Percentiles rank a stretch among this genome's conserved stretches.
Conservation (phyloP, 2,113 vertebrate species). For the Lepus americanus region DNA sequence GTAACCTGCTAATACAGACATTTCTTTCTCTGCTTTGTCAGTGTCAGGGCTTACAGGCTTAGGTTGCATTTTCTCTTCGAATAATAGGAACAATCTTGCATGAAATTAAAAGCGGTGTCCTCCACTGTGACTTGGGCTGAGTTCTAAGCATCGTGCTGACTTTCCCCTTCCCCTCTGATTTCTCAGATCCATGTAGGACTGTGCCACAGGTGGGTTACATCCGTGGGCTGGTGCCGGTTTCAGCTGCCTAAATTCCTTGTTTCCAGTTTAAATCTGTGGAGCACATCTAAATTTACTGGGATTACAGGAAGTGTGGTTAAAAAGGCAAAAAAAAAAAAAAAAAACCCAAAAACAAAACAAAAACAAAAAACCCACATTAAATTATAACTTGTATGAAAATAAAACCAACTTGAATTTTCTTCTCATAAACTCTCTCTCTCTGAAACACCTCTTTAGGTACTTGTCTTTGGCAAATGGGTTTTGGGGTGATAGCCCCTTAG, state of each 20-base stretch:
- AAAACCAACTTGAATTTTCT: constrained; percentile 63
- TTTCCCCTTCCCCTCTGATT: neutral
- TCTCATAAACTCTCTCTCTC: constrained; percentile 46
- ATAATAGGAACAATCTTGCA: constrained; percentile 28
- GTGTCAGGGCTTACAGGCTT: constrained; percentile 15
- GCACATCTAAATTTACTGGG: constrained; percentile 19
- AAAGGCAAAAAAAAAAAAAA: constrained; percentile 21
- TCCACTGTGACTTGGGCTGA: neutral
- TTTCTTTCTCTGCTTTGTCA: constrained; percentile 59
- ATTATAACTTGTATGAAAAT: constrained; percentile 60
- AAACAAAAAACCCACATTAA: too few species aligned
- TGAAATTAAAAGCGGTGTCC: constrained; percentile 45
- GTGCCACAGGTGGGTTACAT: constrained; percentile 21
- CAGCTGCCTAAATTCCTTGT: constrained; percentile 1
- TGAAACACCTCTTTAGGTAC: constrained; percentile 28
- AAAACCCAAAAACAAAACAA: too few species aligned
- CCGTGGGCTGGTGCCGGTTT: constrained; percentile 43
- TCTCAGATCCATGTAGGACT: neutral
- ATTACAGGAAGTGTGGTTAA: constrained; percentile 55
- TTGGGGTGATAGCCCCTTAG: neutral
- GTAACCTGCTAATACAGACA: constrained; percentile 25
- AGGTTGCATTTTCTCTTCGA: constrained; percentile 53
- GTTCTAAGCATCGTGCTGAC: constrained; percentile 3
- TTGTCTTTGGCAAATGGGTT: constrained; percentile 62
- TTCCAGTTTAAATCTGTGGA: constrained; percentile 21